Percentiles rank a stretch among this genome's conserved stretches.
Conservation (phyloP, 2,888 invertebrate species). For the Orthosia gothica region DNA sequence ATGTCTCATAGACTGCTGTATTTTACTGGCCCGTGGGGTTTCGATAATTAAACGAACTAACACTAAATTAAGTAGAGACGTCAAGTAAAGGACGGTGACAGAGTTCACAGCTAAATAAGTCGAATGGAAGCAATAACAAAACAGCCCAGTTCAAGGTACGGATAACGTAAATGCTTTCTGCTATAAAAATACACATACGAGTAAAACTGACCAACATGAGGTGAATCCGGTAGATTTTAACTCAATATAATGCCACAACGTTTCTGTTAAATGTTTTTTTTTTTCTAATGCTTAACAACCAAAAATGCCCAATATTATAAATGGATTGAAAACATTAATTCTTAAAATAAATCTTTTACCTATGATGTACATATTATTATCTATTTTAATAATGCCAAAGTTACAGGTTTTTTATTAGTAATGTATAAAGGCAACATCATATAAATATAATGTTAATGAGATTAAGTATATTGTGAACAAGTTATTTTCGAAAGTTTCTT, state of each 20-base stretch:
- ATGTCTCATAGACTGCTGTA: conserved; percentile 89
- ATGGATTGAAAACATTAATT: conserved; percentile 76
- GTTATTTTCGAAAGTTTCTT: conserved; percentile 48
- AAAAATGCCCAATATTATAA: conserved; percentile 79
- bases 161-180: conserved; percentile 86
- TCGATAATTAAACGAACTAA: conserved; percentile 85
- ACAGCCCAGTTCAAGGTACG: conserved; percentile 78
- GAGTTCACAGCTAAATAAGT: conserved; percentile 77
- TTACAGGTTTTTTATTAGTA: conserved; percentile 71
- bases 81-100: conserved; percentile 89
- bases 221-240: conserved; percentile 79
- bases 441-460: conserved; percentile 65
- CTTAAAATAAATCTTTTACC: conserved; percentile 75
- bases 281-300: conserved; percentile 72
- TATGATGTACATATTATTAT: conserved; percentile 71
- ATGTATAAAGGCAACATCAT: conserved; percentile 73
- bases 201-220: conserved; percentile 88
- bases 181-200: conserved; percentile 75
- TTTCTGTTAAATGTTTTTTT: conserved; percentile 74
- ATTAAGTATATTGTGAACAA: conserved; percentile 52
- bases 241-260: conserved; percentile 84
- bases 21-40: conserved; percentile 89
- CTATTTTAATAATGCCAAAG: conserved; percentile 81
- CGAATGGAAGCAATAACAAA: conserved; percentile 83
- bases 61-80: conserved; percentile 90